A percentile compares a stretch with the other conserved stretches of the same genome.
Evolutionary conservation across 2,797 vertebrate genomes (phyloP).

Genomic region (Martes flavigula): DNA sequence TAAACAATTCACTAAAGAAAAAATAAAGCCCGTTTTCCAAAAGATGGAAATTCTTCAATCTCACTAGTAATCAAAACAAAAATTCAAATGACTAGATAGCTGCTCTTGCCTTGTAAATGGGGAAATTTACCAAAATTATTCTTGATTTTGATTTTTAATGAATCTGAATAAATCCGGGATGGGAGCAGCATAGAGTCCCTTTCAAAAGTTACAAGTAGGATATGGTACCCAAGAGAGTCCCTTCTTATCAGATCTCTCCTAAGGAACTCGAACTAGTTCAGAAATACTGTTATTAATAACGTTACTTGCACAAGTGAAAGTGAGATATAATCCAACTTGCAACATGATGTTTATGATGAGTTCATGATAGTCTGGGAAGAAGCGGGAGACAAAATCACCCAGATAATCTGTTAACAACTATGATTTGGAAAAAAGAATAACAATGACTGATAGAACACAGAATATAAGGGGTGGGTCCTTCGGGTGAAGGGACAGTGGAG

Average conservation of each 20-base stretch:
- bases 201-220: background rate
- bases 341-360: background rate
- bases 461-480: background rate
- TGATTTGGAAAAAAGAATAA: background rate
- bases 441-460: background rate
- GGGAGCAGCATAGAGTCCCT: background rate
- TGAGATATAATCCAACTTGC: background rate
- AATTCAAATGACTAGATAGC: background rate
- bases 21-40: conserved; percentile 22
- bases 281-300: background rate
- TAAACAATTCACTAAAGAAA: conserved; percentile 18
- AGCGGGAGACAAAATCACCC: background rate
- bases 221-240: background rate
- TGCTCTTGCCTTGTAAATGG: conserved; percentile 29
- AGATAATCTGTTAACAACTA: background rate
- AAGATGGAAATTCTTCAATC: background rate
- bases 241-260: background rate
- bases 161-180: background rate
- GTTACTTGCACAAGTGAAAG: conserved; percentile 1
- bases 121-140: background rate
- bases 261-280: background rate
- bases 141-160: conserved; percentile 31
- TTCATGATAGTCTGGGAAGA: background rate
- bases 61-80: conserved; percentile 14
- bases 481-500: background rate